Base-by-base conservation (phyloP, 2,797 vertebrate species). In the Catharus ustulatus region DNA sequence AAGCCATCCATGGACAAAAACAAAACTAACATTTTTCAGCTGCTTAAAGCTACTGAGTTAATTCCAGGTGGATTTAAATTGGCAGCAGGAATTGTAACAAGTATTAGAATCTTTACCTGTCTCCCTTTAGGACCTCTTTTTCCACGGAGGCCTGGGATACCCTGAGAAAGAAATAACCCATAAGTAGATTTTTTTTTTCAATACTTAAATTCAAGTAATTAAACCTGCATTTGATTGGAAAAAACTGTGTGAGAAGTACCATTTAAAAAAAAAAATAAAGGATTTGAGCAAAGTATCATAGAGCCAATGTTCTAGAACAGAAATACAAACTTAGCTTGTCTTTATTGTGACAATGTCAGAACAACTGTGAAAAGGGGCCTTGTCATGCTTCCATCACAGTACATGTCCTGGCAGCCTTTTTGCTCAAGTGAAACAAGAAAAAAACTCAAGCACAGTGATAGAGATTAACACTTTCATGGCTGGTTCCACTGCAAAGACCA, bases 121-220 rank as follows among this genome's bases (percentile, higher is more conserved):
- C 98, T 98, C 95, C 99, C 99, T 97, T 99, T 99, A 78, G 97
- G 98, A 43, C 99, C 99, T 89, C 97, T 98, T 97, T 98, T 99
- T 91, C 99, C 99, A 95, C 82, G 94, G 52, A 98, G 97, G 86
- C 99, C 99, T 93, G 97, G 98, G 96, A 98, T 96, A 38, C 99
- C 99, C 99, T 99, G 81, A 87, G 87, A 97, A 78, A 88, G 13
- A 94, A 80, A 96, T 49, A 79, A 77, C 20, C 20, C 67, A 30
- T 74, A 94, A 88, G 15, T 34, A 86, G 54, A 29, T 46, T 92
- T 77, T 51, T 58, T 78, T 81, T 42, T 83, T 66, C 59, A 63
- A 6, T 30, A 71, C 18, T 84, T 84, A 52, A 88, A 85, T 42
- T 49, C 27, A 58, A 73, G 32, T 63, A 92, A 89, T 46, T 66